A percentile compares a stretch with the other conserved stretches of the same genome.
Conservation (phyloP, 2,113 vertebrate genomes). For the Malurus melanocephalus region DNA sequence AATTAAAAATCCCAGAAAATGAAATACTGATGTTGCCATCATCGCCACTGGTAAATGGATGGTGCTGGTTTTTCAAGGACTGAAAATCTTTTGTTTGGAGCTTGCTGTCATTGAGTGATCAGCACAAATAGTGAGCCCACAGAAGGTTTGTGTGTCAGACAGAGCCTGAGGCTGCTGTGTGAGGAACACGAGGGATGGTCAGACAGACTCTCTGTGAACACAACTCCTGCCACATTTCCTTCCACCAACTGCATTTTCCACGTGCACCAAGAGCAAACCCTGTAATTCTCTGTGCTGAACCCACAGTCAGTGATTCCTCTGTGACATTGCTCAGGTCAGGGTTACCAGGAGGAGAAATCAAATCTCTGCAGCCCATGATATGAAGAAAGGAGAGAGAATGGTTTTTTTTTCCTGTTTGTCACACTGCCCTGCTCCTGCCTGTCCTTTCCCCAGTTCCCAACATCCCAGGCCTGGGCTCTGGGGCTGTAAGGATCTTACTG, state of each 20-base stretch:
- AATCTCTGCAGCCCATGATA: fast-evolving
- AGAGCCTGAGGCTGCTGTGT: not conserved
- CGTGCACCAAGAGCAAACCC: not conserved
- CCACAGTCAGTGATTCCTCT: not conserved
- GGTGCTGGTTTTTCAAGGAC: not conserved
- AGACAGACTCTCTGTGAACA: not conserved
- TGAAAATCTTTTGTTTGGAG: not conserved
- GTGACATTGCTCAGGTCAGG: fast-evolving
- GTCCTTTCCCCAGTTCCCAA: fast-evolving
- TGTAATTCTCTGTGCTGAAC: not conserved
- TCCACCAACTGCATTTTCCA: not conserved
- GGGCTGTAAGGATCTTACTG: not conserved
- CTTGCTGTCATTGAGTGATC: not conserved
- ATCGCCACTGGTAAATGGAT: not conserved
- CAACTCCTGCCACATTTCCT: not conserved
- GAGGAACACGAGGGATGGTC: not conserved
- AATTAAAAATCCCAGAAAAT: not conserved
- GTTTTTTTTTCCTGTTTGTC: not conserved
- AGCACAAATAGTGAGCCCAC: not conserved
- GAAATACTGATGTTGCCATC: not conserved
- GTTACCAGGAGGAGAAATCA: not conserved
- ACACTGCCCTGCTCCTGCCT: not conserved
- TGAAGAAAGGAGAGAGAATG: fast-evolving
- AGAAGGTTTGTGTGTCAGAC: not conserved
- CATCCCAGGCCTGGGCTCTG: not conserved